Conservation (phyloP, 2,113 vertebrate genomes). For the Pimephales promelas region DNA sequence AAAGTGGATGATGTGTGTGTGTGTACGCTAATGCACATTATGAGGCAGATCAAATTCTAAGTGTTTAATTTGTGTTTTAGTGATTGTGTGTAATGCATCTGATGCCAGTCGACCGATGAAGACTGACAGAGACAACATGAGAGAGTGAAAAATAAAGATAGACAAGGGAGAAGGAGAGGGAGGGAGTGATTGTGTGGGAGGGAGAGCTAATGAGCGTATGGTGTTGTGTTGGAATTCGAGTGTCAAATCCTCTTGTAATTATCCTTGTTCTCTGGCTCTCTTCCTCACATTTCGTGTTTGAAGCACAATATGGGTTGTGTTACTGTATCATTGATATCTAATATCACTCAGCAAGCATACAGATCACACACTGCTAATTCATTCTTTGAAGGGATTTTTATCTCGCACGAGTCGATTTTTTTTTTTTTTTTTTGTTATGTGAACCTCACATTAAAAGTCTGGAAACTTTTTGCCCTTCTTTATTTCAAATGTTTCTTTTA, state of each 20-base stretch:
- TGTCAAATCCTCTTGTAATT: slow-evolving; percentile 43
- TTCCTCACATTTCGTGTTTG: neutral
- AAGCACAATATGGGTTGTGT: slow-evolving; percentile 2
- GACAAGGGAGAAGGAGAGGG: slow-evolving; percentile 24
- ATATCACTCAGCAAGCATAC: neutral
- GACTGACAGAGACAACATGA: slow-evolving; percentile 7
- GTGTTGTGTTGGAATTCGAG: neutral
- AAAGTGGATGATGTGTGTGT: slow-evolving; percentile 22
- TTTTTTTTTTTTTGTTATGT: neutral
- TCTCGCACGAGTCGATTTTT: too few species aligned
- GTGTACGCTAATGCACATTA: neutral
- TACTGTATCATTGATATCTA: slow-evolving; percentile 1
- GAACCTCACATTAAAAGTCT: neutral
- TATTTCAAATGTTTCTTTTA: neutral
- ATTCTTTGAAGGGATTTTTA: neutral
- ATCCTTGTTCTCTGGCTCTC: slow-evolving; percentile 21
- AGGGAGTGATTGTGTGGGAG: slow-evolving; percentile 18
- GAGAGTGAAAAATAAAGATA: slow-evolving; percentile 25
- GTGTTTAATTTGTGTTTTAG: slow-evolving; percentile 12
- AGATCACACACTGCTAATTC: neutral
- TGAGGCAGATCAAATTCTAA: slow-evolving; percentile 14
- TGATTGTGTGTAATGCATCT: slow-evolving; percentile 13
- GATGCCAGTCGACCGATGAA: slow-evolving; percentile 25
- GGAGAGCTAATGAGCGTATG: slow-evolving; percentile 29
- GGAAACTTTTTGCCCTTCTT: neutral